Conservation (phyloP, 1,140 invertebrate species). For the Copidosoma floridanum region DNA sequence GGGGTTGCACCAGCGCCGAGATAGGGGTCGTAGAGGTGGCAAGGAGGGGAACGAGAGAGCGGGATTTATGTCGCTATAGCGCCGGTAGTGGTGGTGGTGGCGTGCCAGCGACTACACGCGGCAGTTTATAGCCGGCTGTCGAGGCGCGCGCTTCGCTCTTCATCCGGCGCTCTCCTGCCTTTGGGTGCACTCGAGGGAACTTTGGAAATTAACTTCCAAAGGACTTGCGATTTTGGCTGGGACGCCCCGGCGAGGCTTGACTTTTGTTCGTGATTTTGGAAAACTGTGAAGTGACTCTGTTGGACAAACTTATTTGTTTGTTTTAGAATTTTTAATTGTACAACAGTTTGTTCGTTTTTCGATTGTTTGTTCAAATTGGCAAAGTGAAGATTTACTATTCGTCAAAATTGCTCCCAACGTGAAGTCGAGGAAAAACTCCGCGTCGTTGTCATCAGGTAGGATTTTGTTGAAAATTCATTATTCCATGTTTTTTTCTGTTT, state of each 20-base stretch:
- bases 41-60: too few relatives aligned
- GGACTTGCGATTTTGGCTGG: too few relatives aligned
- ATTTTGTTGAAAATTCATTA: neutral
- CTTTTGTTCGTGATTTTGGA: too few relatives aligned
- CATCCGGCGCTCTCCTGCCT: neutral
- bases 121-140: slow-evolving; percentile 53
- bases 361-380: neutral
- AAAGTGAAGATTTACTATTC: too few relatives aligned
- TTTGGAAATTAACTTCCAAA: too few relatives aligned
- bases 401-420: slow-evolving; percentile 43
- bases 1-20: neutral
- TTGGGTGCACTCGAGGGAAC: too few relatives aligned
- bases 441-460: slow-evolving; percentile 30
- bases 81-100: slow-evolving; percentile 47
- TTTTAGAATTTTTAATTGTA: neutral
- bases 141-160: slow-evolving; percentile 38
- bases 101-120: slow-evolving; percentile 43
- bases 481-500: too few relatives aligned
- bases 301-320: slow-evolving; percentile 16
- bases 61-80: slow-evolving; percentile 48
- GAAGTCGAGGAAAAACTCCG: slow-evolving; percentile 26
- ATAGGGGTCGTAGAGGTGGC: neutral
- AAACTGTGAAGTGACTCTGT: slow-evolving; percentile 30
- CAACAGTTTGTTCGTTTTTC: neutral
- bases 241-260: too few relatives aligned